phyloP scores from a whole-genome alignment of 1,140 invertebrate genomes.

The Neocloeon triangulifer region DNA sequence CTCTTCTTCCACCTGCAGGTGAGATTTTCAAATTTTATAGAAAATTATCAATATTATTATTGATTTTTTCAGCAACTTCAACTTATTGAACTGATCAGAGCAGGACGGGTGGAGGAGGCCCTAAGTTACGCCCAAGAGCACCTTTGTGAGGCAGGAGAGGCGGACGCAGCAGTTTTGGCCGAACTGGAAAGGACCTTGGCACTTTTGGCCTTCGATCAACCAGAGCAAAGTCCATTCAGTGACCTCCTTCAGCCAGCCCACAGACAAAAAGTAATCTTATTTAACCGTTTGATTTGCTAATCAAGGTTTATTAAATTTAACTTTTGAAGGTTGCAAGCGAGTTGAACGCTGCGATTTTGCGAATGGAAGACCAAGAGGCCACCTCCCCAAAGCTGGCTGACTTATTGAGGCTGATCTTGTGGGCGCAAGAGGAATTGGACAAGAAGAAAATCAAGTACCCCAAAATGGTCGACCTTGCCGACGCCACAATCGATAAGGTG shows the following conservation, averaged over 20 bases:
- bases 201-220: constrained; percentile 89
- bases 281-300: neutral
- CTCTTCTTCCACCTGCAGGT: constrained; percentile 90
- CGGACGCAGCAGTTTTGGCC: constrained; percentile 49
- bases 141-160: constrained; percentile 72
- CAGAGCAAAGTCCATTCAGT: constrained; percentile 80
- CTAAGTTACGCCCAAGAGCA: constrained; percentile 89
- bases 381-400: constrained; percentile 62
- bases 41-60: neutral
- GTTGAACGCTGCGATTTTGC: constrained; percentile 86
- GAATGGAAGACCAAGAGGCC: constrained; percentile 73
- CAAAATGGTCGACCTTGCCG: constrained; percentile 73
- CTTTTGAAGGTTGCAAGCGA: constrained; percentile 75
- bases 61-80: constrained; percentile 58
- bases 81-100: constrained; percentile 77
- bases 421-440: constrained; percentile 87
- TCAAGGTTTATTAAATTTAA: neutral
- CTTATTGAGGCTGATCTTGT: constrained; percentile 76
- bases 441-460: constrained; percentile 84
- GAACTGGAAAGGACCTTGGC: constrained; percentile 76
- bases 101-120: constrained; percentile 80
- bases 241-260: constrained; percentile 83
- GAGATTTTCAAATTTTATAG: constrained; percentile 8
- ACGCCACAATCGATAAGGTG: constrained; percentile 57
- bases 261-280: constrained; percentile 84